Evolutionary conservation across 2,797 vertebrate species (phyloP).

Genomic region (Aplochiton taeniatus): DNA sequence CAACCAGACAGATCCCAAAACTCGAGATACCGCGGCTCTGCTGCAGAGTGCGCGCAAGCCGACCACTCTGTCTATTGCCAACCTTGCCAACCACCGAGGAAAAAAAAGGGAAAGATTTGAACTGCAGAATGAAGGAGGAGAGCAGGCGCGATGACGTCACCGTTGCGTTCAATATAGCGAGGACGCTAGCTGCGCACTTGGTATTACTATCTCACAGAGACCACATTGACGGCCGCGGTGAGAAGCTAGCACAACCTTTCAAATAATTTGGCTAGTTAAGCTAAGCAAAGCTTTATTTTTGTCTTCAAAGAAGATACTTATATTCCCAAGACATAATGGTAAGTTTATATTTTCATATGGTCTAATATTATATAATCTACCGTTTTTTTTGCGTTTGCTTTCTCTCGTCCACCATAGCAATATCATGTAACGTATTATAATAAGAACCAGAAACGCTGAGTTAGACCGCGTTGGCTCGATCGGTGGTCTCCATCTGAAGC

Average conservation of each 20-base stretch:
- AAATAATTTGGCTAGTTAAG: background rate
- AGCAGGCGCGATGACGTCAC: constrained; percentile 8
- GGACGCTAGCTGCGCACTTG: constrained; percentile 34
- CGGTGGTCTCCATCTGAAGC: too few species aligned
- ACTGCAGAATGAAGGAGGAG: constrained; percentile 43
- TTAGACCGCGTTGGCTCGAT: too few species aligned
- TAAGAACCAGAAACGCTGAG: too few species aligned
- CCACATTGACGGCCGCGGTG: constrained; percentile 64
- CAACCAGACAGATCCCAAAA: background rate
- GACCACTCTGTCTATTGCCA: background rate
- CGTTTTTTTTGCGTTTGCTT: background rate
- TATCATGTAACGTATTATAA: too few species aligned
- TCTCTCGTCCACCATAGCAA: background rate
- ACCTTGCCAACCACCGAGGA: too few species aligned
- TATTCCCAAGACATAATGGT: constrained; percentile 58
- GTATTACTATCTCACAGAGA: constrained; percentile 56
- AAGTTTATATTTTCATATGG: constrained; percentile 24
- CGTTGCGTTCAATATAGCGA: constrained; percentile 23
- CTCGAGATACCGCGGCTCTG: too few species aligned
- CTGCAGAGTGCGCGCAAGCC: too few species aligned
- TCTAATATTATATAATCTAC: background rate
- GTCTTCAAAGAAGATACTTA: constrained; percentile 1
- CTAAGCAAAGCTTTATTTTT: background rate
- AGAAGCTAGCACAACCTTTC: constrained; percentile 29
- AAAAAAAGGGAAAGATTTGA: background rate